Percentiles rank a stretch among this genome's conserved stretches.
phyloP scores from a whole-genome alignment of 2,113 vertebrate genomes.

The Microtus oregoni region DNA sequence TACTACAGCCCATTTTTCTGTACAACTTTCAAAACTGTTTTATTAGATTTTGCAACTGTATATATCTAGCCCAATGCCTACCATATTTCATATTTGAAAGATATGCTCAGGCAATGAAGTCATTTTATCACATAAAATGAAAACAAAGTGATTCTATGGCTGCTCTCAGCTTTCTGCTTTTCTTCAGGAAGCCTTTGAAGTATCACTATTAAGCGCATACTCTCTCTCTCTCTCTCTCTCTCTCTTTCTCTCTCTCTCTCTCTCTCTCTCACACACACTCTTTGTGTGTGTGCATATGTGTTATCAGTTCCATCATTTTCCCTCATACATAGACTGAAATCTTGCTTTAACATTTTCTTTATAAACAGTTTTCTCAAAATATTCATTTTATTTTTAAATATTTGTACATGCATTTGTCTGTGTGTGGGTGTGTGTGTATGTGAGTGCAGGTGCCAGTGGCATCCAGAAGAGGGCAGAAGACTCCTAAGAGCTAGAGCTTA shows the following conservation, averaged over 20 bases:
- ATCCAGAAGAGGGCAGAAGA: background rate
- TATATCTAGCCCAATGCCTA: background rate
- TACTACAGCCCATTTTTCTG: background rate
- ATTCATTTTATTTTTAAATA: background rate
- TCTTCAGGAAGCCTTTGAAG: background rate
- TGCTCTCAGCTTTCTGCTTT: background rate
- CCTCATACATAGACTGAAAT: background rate
- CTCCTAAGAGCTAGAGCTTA: too few species aligned
- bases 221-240: background rate
- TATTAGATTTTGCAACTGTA: background rate
- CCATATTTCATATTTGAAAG: background rate
- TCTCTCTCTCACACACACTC: too few species aligned
- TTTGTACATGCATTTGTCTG: background rate
- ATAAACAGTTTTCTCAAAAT: background rate
- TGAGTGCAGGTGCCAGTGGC: background rate
- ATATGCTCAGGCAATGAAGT: background rate
- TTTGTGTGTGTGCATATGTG: background rate
- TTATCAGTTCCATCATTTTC: constrained; percentile 3
- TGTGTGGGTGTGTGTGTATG: background rate
- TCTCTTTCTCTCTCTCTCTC: too few species aligned
- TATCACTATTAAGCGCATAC: background rate
- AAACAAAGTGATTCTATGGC: background rate
- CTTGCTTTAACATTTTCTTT: constrained; percentile 42
- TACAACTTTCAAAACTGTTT: background rate
- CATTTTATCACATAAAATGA: background rate